These are phyloP conservation scores for Acrocephalus scirpaceus DNA, from an alignment of 2,797 vertebrate species.

Conservation along the genomic window DNA sequence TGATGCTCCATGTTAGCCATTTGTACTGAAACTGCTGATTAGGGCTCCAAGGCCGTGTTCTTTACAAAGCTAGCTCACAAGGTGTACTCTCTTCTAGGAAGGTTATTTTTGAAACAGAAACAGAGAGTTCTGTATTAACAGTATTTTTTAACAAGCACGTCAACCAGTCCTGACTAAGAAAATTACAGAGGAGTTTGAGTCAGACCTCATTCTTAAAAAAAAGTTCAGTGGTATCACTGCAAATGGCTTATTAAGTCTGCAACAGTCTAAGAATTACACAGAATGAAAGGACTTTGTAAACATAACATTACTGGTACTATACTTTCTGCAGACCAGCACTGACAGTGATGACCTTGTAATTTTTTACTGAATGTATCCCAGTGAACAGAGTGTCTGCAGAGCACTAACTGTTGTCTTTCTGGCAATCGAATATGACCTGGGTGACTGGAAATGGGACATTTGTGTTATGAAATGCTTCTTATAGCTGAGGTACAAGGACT, in stretches of 20 bases:
- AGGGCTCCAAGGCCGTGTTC: fast-evolving
- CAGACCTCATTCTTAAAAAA: background rate
- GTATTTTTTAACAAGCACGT: background rate
- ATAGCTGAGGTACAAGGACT: background rate
- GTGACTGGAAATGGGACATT: background rate
- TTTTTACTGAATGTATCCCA: background rate
- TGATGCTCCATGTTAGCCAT: background rate
- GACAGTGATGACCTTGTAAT: background rate
- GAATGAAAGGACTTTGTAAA: background rate
- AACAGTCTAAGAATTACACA: background rate
- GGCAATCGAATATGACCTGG: background rate
- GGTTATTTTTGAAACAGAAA: background rate
- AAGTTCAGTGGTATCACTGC: background rate
- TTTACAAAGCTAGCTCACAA: background rate
- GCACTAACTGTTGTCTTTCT: background rate
- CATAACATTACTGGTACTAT: background rate
- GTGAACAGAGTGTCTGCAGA: background rate
- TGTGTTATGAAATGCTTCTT: background rate
- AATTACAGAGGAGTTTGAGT: background rate
- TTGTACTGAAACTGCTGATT: background rate
- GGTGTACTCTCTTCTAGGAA: background rate
- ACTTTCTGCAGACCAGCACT: background rate
- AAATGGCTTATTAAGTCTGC: background rate
- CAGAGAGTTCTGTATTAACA: background rate
- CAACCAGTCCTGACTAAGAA: background rate